Evolutionary conservation across 2,797 vertebrate species (phyloP).

Genomic region (Enoplosus armatus): DNA sequence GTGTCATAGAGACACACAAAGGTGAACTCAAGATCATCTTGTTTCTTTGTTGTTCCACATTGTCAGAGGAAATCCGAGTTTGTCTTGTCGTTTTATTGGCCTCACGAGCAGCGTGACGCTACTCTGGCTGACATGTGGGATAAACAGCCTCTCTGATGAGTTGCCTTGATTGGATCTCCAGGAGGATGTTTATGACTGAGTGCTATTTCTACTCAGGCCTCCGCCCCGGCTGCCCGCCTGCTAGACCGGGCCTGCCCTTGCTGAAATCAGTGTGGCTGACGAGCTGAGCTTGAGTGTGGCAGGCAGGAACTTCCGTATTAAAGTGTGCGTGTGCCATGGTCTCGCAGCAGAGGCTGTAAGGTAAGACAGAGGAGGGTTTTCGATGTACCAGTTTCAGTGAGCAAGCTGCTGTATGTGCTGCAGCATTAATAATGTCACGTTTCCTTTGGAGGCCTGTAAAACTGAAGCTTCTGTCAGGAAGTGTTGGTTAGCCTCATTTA

Average conservation of each 20-base stretch:
- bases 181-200: constrained; percentile 84
- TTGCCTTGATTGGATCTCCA: constrained; percentile 74
- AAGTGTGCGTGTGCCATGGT: constrained; percentile 21
- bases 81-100: constrained; percentile 50
- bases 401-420: neutral
- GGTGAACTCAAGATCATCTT: neutral
- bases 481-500: constrained; percentile 14
- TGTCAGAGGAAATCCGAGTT: constrained; percentile 25
- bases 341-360: constrained; percentile 28
- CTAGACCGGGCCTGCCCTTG: constrained; percentile 46
- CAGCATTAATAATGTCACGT: constrained; percentile 9
- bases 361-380: constrained; percentile 39
- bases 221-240: constrained; percentile 64
- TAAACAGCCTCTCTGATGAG: constrained; percentile 78
- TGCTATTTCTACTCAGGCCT: constrained; percentile 81
- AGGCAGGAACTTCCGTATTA: constrained; percentile 15
- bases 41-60: neutral
- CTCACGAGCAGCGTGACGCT: constrained; percentile 27
- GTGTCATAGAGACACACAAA: neutral
- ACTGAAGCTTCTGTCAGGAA: constrained; percentile 28
- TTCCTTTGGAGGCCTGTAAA: constrained; percentile 24
- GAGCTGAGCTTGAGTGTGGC: constrained; percentile 19
- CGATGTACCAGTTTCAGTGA: neutral
- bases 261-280: constrained; percentile 45
- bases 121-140: constrained; percentile 60